These are phyloP conservation scores for Uria lomvia DNA, from an alignment of 2,113 vertebrate genomes.

Conservation along the genomic window DNA sequence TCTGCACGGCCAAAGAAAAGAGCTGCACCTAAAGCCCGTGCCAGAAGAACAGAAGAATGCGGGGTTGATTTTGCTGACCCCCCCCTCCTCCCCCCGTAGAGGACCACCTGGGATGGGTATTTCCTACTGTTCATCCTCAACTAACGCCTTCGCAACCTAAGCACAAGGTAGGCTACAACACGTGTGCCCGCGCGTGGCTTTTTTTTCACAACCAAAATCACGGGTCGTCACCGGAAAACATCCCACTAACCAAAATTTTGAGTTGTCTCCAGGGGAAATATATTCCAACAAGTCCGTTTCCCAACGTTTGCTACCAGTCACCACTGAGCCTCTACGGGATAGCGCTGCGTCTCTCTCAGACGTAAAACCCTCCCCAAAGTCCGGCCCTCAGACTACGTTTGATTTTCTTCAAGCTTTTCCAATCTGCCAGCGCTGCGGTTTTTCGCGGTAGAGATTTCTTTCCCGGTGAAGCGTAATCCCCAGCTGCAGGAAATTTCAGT, in stretches of 20 bases:
- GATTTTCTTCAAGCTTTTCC: not conserved
- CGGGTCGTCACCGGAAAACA: not conserved
- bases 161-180: not conserved
- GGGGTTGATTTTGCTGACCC: not conserved
- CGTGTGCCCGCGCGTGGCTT: accelerated
- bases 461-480: not conserved
- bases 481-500: constrained; percentile 33
- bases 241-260: not conserved
- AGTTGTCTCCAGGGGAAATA: not conserved
- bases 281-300: not conserved
- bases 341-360: not conserved
- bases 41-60: accelerated
- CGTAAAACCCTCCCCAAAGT: not conserved
- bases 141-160: not conserved
- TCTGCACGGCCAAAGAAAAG: not conserved
- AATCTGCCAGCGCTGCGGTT: not conserved
- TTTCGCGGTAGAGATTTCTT: not conserved
- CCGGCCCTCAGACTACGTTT: not conserved
- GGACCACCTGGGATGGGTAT: not conserved
- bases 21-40: not conserved
- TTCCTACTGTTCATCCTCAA: not conserved
- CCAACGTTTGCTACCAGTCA: not conserved
- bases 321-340: not conserved
- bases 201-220: not conserved
- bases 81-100: not conserved